Percentiles rank a stretch among this genome's conserved stretches.
These are phyloP conservation scores for Leptinotarsa juncta DNA, from an alignment of 2,888 invertebrate genomes.

Conservation along the genomic window DNA sequence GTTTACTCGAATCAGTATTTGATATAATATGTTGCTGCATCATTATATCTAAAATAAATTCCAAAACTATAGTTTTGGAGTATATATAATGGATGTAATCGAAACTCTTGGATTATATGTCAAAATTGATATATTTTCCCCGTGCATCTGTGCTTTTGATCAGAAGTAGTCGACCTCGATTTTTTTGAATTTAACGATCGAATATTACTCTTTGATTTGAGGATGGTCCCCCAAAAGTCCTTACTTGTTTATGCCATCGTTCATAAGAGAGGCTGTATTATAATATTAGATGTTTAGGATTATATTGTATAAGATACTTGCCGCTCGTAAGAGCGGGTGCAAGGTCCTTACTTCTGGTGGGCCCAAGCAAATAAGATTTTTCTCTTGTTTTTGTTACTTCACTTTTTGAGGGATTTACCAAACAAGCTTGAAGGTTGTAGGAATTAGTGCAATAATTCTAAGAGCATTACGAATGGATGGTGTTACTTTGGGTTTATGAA, in stretches of 20 bases:
- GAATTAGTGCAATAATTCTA: constrained; percentile 41
- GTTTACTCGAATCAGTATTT: no score
- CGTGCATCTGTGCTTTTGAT: no score
- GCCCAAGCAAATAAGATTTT: constrained; percentile 11
- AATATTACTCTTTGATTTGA: no score
- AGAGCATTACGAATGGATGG: neutral
- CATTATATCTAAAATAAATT: no score
- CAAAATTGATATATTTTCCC: no score
- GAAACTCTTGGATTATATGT: no score
- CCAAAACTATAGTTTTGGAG: no score
- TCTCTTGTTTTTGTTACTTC: constrained; percentile 12
- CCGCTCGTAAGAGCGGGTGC: constrained; percentile 31
- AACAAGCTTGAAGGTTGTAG: constrained; percentile 41
- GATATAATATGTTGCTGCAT: no score
- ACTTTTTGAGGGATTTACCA: constrained; percentile 35
- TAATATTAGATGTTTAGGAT: constrained; percentile 64
- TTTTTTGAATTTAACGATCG: no score
- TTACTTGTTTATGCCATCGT: constrained; percentile 30
- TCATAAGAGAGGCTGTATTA: constrained; percentile 66
- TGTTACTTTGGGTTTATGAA: no score
- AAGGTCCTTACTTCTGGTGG: constrained; percentile 21
- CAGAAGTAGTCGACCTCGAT: no score
- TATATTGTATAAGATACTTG: constrained; percentile 57
- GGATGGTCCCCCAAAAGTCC: neutral
- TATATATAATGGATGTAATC: no score